Percentiles rank a stretch among this genome's conserved stretches.
These are phyloP conservation scores for Prietella phreatophila DNA, from an alignment of 2,113 vertebrate species.

Conservation along the genomic window DNA sequence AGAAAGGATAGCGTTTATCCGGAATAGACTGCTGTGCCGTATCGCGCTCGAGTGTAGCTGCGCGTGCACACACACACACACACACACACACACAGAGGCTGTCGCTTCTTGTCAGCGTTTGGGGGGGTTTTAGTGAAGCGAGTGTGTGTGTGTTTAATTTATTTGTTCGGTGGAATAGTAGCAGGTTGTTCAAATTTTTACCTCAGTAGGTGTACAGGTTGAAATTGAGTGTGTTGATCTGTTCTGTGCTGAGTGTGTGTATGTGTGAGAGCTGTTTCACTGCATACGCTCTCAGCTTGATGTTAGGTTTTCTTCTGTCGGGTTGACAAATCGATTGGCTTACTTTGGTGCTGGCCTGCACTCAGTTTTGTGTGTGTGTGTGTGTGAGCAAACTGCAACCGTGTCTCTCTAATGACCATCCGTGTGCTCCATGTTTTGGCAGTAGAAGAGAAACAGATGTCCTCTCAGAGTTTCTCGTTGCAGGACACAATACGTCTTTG, in stretches of 20 bases:
- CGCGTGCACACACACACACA: no score
- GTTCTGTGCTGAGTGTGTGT: no score
- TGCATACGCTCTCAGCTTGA: background rate
- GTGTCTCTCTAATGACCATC: constrained; percentile 7
- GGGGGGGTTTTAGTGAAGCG: background rate
- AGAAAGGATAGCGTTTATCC: constrained; percentile 11
- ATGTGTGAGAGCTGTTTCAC: background rate
- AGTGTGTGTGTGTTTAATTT: background rate
- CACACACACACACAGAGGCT: background rate
- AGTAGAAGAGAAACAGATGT: constrained; percentile 27
- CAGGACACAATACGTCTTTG: constrained; percentile 37
- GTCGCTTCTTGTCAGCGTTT: constrained; percentile 7
- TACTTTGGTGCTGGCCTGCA: constrained; percentile 4
- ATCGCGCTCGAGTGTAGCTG: background rate
- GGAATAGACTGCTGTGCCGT: constrained; percentile 12
- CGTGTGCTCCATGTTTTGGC: constrained; percentile 26
- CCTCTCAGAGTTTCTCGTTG: constrained; percentile 28
- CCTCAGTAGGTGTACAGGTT: background rate
- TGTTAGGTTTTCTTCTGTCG: background rate
- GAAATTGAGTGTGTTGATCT: background rate
- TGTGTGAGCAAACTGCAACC: background rate
- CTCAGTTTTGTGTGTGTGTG: background rate
- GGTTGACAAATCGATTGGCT: constrained; percentile 23
- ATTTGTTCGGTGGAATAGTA: background rate
- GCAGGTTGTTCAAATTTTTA: background rate